Evolutionary conservation across 2,113 vertebrate genomes (phyloP), one percentile per base, ranked within the genome.

Genomic region (Xenotilapia longispinis): DNA sequence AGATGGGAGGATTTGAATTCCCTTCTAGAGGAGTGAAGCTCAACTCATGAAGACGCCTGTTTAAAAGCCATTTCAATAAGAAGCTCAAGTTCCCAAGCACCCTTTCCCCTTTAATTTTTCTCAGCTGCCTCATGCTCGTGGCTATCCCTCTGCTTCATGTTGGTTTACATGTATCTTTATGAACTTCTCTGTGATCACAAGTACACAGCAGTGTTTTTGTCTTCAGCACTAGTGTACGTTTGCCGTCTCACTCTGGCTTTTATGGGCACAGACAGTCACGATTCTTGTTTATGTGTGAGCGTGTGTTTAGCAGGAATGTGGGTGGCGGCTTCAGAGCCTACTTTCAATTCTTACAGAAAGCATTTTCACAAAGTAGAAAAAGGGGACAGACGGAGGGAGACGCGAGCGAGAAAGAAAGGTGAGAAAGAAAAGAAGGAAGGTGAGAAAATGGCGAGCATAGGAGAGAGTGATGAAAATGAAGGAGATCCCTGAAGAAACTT

Each of bases 1-100:
- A 95, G 92, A 95, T 94, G 95, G 91, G 84, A 86, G 89, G 86
- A 94, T 95, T 89, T 90, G 58, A 92, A 78, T 92, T 82, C 49
- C 38, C 53, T 79, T 93, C 85, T 68, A 81, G 82, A 68, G 79
- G 73, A 84, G 58, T 49, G 83, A 26, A 86, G 55, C 81, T 80
- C 10, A 91, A 86, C 80, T 89, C 84, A 85, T 28, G 7, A 80
- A 65, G 84, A 87, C 82, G 84, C 73, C 58, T 45, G 75, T 88
- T 86, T 82, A 63, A 89, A 63, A 80, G 80, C 38, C 84, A 42
- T 87, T 65, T 86, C 85, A 42, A 42, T 78, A 70, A 38, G 57
- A 85, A 17, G 89, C 49, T 83, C 3, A 21, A 60, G 47, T 58
- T 89, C 42, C 87, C 84, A 53, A 86, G 68, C 84, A 73, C 87